Conservation (phyloP, 2,797 vertebrate genomes). For the Betta splendens region DNA sequence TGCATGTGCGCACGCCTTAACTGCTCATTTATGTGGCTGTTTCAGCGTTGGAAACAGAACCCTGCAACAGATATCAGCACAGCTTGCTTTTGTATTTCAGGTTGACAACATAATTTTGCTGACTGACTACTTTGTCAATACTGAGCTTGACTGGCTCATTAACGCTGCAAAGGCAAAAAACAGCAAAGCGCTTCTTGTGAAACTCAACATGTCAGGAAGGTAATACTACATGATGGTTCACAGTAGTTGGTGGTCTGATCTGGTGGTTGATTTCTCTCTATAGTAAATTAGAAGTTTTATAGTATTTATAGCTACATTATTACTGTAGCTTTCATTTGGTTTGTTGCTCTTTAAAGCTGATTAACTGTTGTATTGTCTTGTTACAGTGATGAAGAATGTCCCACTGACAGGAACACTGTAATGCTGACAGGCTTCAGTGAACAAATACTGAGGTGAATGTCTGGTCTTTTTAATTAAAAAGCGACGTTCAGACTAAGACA, state of each 20-base stretch:
- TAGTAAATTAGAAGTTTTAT: too few species aligned
- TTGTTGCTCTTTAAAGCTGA: not conserved
- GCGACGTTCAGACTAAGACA: too few species aligned
- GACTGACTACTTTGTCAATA: accelerated
- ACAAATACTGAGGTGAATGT: slow-evolving; percentile 85
- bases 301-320: too few species aligned
- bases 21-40: too few species aligned
- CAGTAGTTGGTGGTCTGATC: too few species aligned
- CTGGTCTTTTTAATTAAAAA: not conserved
- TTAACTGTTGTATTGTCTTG: not conserved
- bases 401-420: slow-evolving; percentile 64
- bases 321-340: not conserved
- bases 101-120: slow-evolving; percentile 84
- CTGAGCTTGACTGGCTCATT: accelerated
- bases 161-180: slow-evolving; percentile 71
- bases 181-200: slow-evolving; percentile 74
- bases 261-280: too few species aligned
- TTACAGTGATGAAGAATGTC: accelerated
- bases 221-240: too few species aligned
- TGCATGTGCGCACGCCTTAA: too few species aligned
- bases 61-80: too few species aligned
- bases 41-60: too few species aligned
- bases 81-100: slow-evolving; percentile 57
- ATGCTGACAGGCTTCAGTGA: slow-evolving; percentile 83
- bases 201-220: slow-evolving; percentile 37